Evolutionary conservation across 2,888 invertebrate species (phyloP), one percentile per base, ranked within the genome.

Genomic region (Alitta virens): DNA sequence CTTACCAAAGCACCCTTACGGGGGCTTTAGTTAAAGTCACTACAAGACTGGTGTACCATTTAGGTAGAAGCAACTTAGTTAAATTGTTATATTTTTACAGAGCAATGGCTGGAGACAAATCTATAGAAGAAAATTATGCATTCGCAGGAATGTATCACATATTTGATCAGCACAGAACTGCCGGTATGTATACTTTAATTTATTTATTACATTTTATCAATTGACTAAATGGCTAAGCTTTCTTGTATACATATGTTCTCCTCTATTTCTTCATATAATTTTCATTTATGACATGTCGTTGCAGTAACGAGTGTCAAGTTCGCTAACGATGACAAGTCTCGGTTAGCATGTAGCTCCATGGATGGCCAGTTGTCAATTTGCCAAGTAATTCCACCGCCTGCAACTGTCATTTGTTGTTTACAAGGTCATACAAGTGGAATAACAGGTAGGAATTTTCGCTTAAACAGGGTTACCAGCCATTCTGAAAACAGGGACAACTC

Each of bases 101-200:
- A 70, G 87, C 87, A 12, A 86, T 88, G 78, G 87, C 86, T 53
- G 87, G 87, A 23, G 86, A 86, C 27, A 85, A 82, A 63, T 73
- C 88, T 9, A 88, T 91, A 72, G 88, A 89, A 56, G 91, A 92
- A 78, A 91, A 90, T 78, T 92, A 92, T 85, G 90, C 91, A 0
- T 92, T 92, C 79, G 88, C 90, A 56, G 92, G 92, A 46, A 90
- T 93, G 42, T 91, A 92, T 81, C 91, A 92, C 76, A 91, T 93
- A 69, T 92, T 92, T 84, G 92, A 93, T 83, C 91, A 92, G 67
- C 82, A 83, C 67, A 73, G 73, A 54, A 75, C 73, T 51, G 73
- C 81, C 67, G 81, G 80, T 81, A 68, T 49, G 67, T 46, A 46
- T 16, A 46, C n/a, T n/a, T n/a, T n/a, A n/a, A n/a, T n/a, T n/a